Percentiles rank a stretch among this genome's conserved stretches.
These are phyloP conservation scores for Triplophysa dalaica DNA, from an alignment of 2,113 vertebrate species.

Conservation along the genomic window DNA sequence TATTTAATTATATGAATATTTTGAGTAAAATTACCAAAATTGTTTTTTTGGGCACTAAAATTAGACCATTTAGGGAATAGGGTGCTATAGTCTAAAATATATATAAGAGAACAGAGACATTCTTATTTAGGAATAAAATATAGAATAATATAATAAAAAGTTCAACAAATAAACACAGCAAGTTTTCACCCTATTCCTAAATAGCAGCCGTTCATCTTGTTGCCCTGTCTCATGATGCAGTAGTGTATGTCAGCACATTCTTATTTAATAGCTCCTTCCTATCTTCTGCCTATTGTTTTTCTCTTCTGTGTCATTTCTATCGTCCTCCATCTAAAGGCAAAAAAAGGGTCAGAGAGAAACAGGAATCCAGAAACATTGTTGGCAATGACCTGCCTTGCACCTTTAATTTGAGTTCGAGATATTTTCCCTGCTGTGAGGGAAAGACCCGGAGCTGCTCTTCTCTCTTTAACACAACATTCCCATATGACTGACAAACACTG, in stretches of 20 bases:
- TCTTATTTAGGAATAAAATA: too few relatives aligned
- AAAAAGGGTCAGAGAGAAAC: neutral
- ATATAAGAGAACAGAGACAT: too few relatives aligned
- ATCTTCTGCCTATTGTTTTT: neutral
- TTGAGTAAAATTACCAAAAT: too few relatives aligned
- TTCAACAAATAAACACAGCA: too few relatives aligned
- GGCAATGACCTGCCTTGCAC: neutral
- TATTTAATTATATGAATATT: too few relatives aligned
- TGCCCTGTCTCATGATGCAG: neutral
- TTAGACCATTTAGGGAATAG: too few relatives aligned
- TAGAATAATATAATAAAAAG: too few relatives aligned
- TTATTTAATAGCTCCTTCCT: neutral
- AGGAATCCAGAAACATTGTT: neutral
- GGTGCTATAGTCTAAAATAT: too few relatives aligned
- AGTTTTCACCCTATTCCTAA: too few relatives aligned
- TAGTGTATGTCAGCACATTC: neutral
- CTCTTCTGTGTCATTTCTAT: neutral
- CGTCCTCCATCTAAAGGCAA: neutral
- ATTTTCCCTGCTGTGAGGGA: slow-evolving; percentile 5
- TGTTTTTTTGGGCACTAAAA: too few relatives aligned
- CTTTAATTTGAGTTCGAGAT: neutral
- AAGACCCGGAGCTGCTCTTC: neutral
- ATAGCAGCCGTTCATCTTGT: neutral
- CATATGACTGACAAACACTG: neutral
- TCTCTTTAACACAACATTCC: neutral